phyloP scores from a whole-genome alignment of 2,888 invertebrate species.

The Xylocampa areola region DNA sequence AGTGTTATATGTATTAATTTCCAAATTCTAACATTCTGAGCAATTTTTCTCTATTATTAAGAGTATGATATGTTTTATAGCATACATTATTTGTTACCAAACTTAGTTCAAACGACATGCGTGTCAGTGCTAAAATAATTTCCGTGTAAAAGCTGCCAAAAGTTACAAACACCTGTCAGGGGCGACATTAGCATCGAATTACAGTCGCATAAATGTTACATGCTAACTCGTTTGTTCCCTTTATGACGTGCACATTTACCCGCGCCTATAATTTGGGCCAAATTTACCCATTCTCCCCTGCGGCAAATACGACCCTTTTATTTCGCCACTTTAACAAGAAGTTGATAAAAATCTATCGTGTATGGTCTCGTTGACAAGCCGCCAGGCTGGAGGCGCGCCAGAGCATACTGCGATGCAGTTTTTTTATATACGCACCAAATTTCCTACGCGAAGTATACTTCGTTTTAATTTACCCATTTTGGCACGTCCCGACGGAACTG shows the following conservation, averaged over 20 bases:
- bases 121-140: constrained; percentile 32
- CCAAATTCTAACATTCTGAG: too few relatives aligned
- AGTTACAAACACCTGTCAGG: constrained; percentile 53
- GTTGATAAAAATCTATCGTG: constrained; percentile 63
- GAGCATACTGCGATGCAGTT: constrained; percentile 65
- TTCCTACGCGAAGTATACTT: constrained; percentile 72
- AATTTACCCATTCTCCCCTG: constrained; percentile 44
- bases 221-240: constrained; percentile 42
- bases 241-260: constrained; percentile 48
- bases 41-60: too few relatives aligned
- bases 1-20: too few relatives aligned
- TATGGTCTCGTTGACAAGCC: constrained; percentile 65
- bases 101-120: constrained; percentile 25
- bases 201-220: constrained; percentile 47
- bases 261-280: constrained; percentile 39
- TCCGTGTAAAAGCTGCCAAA: constrained; percentile 42
- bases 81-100: constrained; percentile 18
- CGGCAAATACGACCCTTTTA: constrained; percentile 45
- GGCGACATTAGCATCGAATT: constrained; percentile 53
- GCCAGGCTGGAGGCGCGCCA: constrained; percentile 77
- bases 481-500: constrained; percentile 82
- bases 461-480: constrained; percentile 87
- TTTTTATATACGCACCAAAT: constrained; percentile 77
- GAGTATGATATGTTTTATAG: constrained; percentile 10
- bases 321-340: constrained; percentile 52